Percentiles rank a stretch among this genome's conserved stretches.
Evolutionary conservation across 1,140 invertebrate genomes (phyloP).

Genomic region (Drepana arcuata): DNA sequence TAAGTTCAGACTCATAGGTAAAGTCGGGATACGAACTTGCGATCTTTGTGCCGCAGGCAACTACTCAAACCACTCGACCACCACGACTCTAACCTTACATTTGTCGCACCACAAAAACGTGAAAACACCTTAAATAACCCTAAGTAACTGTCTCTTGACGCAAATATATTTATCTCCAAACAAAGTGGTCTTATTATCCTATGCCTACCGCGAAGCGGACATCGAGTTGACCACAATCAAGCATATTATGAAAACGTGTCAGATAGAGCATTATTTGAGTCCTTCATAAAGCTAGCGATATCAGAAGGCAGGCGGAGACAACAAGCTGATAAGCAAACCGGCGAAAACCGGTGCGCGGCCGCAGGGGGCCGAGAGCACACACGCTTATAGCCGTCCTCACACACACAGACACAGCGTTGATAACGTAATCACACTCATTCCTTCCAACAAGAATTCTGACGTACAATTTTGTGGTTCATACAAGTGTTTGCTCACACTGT

Average conservation of each 20-base stretch:
- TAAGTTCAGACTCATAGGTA: too few relatives aligned
- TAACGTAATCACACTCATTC: slow-evolving; percentile 32
- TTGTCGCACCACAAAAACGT: too few relatives aligned
- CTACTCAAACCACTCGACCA: too few relatives aligned
- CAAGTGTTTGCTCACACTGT: slow-evolving; percentile 15
- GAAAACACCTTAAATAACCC: too few relatives aligned
- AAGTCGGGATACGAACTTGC: too few relatives aligned
- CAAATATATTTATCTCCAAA: too few relatives aligned
- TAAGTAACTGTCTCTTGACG: too few relatives aligned
- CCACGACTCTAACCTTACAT: too few relatives aligned
- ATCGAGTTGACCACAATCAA: too few relatives aligned
- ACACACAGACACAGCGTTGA: slow-evolving; percentile 27
- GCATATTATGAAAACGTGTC: slow-evolving; percentile 4
- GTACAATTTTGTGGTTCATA: slow-evolving; percentile 31
- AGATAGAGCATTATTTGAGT: slow-evolving; percentile 16
- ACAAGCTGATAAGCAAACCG: slow-evolving; percentile 52
- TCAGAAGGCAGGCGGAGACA: slow-evolving; percentile 22
- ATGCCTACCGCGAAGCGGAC: too few relatives aligned
- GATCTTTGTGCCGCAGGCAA: too few relatives aligned
- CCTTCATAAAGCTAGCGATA: slow-evolving; percentile 17
- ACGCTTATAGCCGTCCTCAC: slow-evolving; percentile 7
- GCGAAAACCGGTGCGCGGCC: slow-evolving; percentile 37
- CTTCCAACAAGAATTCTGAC: slow-evolving; percentile 42
- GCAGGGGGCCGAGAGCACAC: slow-evolving; percentile 45
- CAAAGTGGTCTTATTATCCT: too few relatives aligned